Evolutionary conservation across 2,888 invertebrate species (phyloP).

Genomic region (Pogonocherus hispidulus): DNA sequence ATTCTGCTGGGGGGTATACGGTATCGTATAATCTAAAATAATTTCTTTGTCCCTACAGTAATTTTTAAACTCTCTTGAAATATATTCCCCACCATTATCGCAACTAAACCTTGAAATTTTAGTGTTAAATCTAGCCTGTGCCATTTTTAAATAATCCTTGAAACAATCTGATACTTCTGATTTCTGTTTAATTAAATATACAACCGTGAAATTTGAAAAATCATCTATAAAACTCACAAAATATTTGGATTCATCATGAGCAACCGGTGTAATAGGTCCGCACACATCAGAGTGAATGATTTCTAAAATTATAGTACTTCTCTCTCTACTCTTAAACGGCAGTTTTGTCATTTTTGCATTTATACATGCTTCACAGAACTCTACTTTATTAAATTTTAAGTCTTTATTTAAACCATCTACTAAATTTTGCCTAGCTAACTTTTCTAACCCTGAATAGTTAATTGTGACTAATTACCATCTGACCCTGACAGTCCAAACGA

Average conservation of each 20-base stretch:
- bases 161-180: background rate
- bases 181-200: background rate
- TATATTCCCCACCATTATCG: constrained; percentile 7
- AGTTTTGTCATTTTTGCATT: constrained; percentile 44
- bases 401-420: constrained; percentile 36
- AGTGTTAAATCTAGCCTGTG: background rate
- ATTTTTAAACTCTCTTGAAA: constrained; percentile 14
- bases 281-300: constrained; percentile 46
- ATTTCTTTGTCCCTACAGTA: constrained; percentile 57
- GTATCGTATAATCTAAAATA: constrained; percentile 60
- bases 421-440: constrained; percentile 18
- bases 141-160: background rate
- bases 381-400: constrained; percentile 32
- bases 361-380: constrained; percentile 46
- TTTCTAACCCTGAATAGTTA: constrained; percentile 23
- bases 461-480: background rate
- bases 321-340: constrained; percentile 39
- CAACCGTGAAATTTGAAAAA: background rate
- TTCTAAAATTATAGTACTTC: constrained; percentile 37
- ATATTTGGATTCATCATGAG: background rate
- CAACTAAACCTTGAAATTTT: background rate
- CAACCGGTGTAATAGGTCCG: constrained; percentile 15
- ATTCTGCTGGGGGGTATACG: constrained; percentile 25
- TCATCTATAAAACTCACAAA: constrained; percentile 30
- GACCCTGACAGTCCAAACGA: constrained; percentile 20